Conservation (phyloP, 2,888 invertebrate species). For the Cheilosia urbana region DNA sequence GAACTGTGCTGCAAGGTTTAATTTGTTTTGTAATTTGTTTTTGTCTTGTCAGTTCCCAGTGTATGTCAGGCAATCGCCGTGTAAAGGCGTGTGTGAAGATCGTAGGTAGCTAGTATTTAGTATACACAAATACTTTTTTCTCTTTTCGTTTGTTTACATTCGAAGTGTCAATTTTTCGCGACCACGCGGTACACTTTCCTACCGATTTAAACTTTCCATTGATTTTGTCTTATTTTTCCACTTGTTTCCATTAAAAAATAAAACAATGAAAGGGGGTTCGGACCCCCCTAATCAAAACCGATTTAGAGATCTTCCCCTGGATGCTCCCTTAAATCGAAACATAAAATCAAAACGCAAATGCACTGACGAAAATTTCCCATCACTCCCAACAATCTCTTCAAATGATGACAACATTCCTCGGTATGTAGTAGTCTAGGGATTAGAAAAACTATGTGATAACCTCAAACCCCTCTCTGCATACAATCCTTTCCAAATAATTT, state of each 20-base stretch:
- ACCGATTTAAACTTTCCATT: too few relatives aligned
- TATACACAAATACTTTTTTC: too few relatives aligned
- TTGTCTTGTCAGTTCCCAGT: too few relatives aligned
- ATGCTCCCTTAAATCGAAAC: neutral
- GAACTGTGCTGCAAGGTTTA: too few relatives aligned
- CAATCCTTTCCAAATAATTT: conserved; percentile 16
- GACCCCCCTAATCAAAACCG: neutral
- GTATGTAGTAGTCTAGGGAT: neutral
- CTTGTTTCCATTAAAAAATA: neutral
- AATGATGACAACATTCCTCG: conserved; percentile 3
- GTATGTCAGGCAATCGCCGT: too few relatives aligned
- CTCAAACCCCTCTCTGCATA: neutral
- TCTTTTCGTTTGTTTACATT: too few relatives aligned
- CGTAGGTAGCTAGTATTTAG: too few relatives aligned
- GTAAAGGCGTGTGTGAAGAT: too few relatives aligned
- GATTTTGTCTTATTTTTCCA: too few relatives aligned
- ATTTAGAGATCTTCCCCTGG: neutral
- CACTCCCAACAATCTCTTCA: neutral
- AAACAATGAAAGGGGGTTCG: neutral
- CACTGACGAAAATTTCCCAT: neutral
- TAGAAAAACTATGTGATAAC: neutral
- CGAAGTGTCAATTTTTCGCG: too few relatives aligned
- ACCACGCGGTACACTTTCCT: too few relatives aligned
- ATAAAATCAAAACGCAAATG: conserved; percentile 3
- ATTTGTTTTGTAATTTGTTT: too few relatives aligned